Conservation (phyloP, 1,140 invertebrate genomes). For the Caerostris darwini region DNA sequence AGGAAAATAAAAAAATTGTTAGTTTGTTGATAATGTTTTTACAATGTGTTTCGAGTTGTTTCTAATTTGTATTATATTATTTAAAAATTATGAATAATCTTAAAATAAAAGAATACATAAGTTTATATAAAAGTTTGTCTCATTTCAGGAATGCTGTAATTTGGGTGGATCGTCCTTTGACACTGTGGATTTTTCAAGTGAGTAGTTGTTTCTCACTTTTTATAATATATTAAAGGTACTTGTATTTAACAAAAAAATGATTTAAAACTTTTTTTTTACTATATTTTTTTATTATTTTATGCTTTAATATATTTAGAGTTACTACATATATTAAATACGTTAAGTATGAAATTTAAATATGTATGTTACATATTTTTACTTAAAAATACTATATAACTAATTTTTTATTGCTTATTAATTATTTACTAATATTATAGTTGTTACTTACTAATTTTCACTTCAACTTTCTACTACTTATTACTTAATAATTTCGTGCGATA, state of each 20-base stretch:
- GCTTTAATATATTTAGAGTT: not conserved
- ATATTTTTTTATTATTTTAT: not conserved
- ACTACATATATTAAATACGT: not conserved
- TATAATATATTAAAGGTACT: not conserved
- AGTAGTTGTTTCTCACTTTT: not conserved
- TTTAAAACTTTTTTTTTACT: not conserved
- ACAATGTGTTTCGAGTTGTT: too few relatives aligned
- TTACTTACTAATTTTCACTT: too few relatives aligned
- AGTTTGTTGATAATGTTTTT: too few relatives aligned
- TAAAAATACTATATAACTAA: too few relatives aligned
- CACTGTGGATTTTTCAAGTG: slow-evolving; percentile 93
- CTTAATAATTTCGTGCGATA: not conserved
- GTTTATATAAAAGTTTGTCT: not conserved
- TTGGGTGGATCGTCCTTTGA: slow-evolving; percentile 93
- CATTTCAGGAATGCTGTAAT: slow-evolving; percentile 89
- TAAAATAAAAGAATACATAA: too few relatives aligned
- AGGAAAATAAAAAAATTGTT: too few relatives aligned
- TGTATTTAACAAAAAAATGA: not conserved
- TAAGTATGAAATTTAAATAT: too few relatives aligned
- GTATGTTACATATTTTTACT: too few relatives aligned
- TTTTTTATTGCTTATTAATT: not conserved
- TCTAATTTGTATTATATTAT: too few relatives aligned
- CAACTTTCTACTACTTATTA: too few relatives aligned
- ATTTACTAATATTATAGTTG: too few relatives aligned
- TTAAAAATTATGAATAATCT: too few relatives aligned